Evolutionary conservation across 37 sponge, comb jelly and placozoan species (phyloP), one percentile per base, ranked within the genome.

Genomic region (Cliona cf. orientalis): DNA sequence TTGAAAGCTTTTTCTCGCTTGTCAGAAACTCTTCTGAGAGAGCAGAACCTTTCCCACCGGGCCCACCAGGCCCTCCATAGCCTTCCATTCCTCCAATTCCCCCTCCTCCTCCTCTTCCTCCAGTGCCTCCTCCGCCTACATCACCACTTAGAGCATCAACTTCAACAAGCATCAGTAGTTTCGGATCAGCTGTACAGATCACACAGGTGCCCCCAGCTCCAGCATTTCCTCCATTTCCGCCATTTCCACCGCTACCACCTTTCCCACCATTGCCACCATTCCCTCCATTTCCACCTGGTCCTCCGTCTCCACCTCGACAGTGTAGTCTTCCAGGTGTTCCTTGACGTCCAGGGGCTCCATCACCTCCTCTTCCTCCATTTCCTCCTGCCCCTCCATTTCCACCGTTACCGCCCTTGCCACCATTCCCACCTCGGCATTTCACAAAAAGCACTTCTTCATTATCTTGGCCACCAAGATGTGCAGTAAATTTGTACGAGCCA

Each of bases 381-480:
- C 92, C 92, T 41, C 92, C 92, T 23, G 21, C 3, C 49, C 92
- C 88, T 23, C 92, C 92, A 37, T 33, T 32, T 37, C 92, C 88
- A 40, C 92, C 92, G 28, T 44, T 3, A 31, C 84, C 92, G 32
- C 88, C 88, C 66, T 42, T 21, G 2, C 88, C 92, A 22, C 92
- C 92, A 55, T 87, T 46, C 29, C 92, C 92, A 25, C 92, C 92
- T 46, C 78, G 42, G 66, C 87, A 86, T 32, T 81, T 82, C 5
- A 91, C 53, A 77, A 91, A 82, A n/a, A 91, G 5, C 3, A 86
- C 79, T 63, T 82, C 82, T 41, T 86, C 80, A 58, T 46, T n/a
- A 22, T 37, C 0, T 25, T 9, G 45, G 33, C 91, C 91, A 37
- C 91, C 91, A n/a, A 91, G 65, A 21, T 85, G 40, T 32, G 86